Evolutionary conservation across 2,113 vertebrate genomes (phyloP), one percentile per base, ranked within the genome.

Genomic region (Otocyon megalotis): DNA sequence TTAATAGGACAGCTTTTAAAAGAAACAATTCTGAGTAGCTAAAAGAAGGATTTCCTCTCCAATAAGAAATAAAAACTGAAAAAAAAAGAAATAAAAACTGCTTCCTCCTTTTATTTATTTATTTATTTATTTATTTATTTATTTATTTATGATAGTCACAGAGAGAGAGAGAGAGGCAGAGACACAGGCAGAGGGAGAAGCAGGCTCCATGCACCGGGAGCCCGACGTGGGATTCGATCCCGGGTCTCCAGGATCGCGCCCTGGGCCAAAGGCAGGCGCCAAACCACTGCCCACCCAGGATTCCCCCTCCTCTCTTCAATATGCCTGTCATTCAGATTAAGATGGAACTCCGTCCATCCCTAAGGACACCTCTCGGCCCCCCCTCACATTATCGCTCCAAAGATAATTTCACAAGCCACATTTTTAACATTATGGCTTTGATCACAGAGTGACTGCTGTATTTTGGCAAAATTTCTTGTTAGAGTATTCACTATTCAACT

Each of bases 381-480:
- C n/a, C 85, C 24, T 85, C 72, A 20, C 7, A 28, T 26, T n/a
- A 5, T 17, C 76, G 17, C 65, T 84, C 37, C 14, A 15, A 28
- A 81, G 30, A 30, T 54, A 71, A 65, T 92, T 89, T 92, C 87
- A n/a, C 7, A 65, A 26, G 7, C 54, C 56, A n/a, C 72, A 37
- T 71, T 97, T 77, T 37, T 50, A 90, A 69, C 72, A 91, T 86
- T 8, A 5, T 11, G 35, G 69, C 37, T 79, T 74, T 95, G 77
- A 88, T 92, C 84, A 80, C 19, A 71, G 28, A 94, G 77, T 56
- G 58, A 92, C 0, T 65, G 62, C 28, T 58, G 43, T 62, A 89
- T 96, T 94, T 81, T 83, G 93, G 87, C 48, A 97, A 87, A 20
- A 79, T 50, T 71, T 97, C 82, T 90, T 88, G 58, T 90, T 77